Base-by-base conservation (phyloP, 2,888 invertebrate genomes). In the Oeneis ivallda region DNA sequence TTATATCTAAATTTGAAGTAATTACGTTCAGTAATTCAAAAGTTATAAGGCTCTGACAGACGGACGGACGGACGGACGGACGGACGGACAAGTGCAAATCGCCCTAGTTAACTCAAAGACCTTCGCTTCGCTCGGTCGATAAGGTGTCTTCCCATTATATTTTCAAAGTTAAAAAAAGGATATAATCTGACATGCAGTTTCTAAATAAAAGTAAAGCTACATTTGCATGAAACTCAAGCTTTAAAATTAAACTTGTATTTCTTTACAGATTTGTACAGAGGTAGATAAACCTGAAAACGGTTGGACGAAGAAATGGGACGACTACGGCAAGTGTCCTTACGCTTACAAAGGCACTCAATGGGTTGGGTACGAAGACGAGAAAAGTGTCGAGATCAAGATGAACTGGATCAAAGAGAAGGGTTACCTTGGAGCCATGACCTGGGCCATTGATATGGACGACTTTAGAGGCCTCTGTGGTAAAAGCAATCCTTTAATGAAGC, bases 381-480 rank as follows among this genome's bases (percentile, higher is more conserved):
- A 93, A 76, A 97, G 97, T 73, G 93, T 98, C 0, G 95, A 96
- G 82, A 95, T 96, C 74, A 98, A 98, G 91, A 96, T 97, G 96
- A 95, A 97, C 80, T 98, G 94, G 92, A 96, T 98, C 73, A 96
- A 96, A 79, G 78, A 93, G 64, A 96, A 95, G 81, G 96, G 97
- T 0, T 90, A 90, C 72, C 95, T 95, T 0, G 98, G 98, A 0
- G 97, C 96, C 0, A 98, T 98, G 98, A 95, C 94, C 17, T 98
- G 98, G 98, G 97, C 98, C 32, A 95, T 97, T 56, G 96, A 96
- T 74, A 97, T 97, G 97, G 98, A 98, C 67, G 98, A 98, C 82
- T 98, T 97, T 81, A 93, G 93, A 66, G 97, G 97, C 0, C 80
- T 96, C 1, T 98, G 98, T 76, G 97, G 97, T 0, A 92, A 94